phyloP scores from a whole-genome alignment of 2,888 invertebrate genomes.

The Rhagonycha lutea region DNA sequence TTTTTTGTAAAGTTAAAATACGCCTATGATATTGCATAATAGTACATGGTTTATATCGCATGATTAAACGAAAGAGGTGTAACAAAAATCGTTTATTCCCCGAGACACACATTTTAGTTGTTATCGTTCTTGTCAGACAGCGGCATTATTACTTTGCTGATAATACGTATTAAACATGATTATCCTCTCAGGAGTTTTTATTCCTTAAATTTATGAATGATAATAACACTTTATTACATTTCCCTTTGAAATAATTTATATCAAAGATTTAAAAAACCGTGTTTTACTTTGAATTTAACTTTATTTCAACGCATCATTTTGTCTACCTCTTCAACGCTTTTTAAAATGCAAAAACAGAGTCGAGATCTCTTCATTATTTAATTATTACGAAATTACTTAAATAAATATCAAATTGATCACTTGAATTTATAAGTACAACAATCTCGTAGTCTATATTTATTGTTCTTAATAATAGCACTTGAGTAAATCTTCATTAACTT shows the following conservation, averaged over 20 bases:
- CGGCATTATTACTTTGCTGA: slow-evolving; percentile 26
- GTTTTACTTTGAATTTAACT: slow-evolving; percentile 15
- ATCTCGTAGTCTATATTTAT: not conserved
- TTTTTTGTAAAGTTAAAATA: not conserved
- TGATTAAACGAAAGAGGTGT: slow-evolving; percentile 2
- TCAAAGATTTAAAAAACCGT: slow-evolving; percentile 16
- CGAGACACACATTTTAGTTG: slow-evolving; percentile 25
- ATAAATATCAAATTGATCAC: not conserved
- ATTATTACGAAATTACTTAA: not conserved
- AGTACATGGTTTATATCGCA: not conserved
- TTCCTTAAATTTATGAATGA: slow-evolving; percentile 27
- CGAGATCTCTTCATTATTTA: not conserved
- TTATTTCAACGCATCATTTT: not conserved
- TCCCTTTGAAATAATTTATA: slow-evolving; percentile 26
- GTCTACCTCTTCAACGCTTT: not conserved
- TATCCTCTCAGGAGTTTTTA: slow-evolving; percentile 29
- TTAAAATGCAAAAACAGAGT: not conserved
- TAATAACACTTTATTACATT: slow-evolving; percentile 27
- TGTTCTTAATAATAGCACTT: not conserved
- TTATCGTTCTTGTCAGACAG: slow-evolving; percentile 28
- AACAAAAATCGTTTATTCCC: slow-evolving; percentile 21
- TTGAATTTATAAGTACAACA: not conserved
- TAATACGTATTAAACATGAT: slow-evolving; percentile 30
- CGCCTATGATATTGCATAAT: not conserved
- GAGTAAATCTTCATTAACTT: not conserved